Evolutionary conservation across 2,797 vertebrate species (phyloP).

Genomic region (Pseudotriccus pelzelni): DNA sequence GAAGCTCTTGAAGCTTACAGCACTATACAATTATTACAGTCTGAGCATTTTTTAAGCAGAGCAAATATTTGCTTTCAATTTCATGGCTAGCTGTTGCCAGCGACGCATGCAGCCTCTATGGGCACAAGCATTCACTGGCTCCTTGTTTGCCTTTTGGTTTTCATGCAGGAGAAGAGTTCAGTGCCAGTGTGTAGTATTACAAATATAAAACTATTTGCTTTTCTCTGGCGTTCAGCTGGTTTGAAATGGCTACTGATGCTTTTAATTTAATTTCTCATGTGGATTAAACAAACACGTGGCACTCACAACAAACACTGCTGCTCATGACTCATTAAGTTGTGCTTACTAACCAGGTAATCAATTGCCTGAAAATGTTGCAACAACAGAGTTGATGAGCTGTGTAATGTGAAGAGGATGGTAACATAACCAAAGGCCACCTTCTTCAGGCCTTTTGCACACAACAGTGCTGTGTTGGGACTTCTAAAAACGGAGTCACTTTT

Average conservation of each 20-base stretch:
- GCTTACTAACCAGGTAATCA: slow-evolving; percentile 57
- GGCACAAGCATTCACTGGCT: background rate
- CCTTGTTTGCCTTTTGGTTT: slow-evolving; percentile 54
- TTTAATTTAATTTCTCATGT: slow-evolving; percentile 22
- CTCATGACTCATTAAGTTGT: slow-evolving; percentile 47
- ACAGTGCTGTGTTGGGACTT: background rate
- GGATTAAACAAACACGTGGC: slow-evolving; percentile 19
- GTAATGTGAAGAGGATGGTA: background rate
- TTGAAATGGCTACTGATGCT: slow-evolving; percentile 31
- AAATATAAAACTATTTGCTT: slow-evolving; percentile 28
- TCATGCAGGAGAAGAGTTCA: background rate
- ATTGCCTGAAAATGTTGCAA: slow-evolving; percentile 25
- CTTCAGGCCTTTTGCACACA: background rate
- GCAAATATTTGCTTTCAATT: slow-evolving; percentile 68
- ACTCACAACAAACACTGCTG: slow-evolving; percentile 13
- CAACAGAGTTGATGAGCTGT: slow-evolving; percentile 42
- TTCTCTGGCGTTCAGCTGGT: slow-evolving; percentile 5
- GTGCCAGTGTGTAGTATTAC: background rate
- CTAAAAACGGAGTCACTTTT: background rate
- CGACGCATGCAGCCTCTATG: rapidly evolving
- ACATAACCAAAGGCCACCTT: background rate
- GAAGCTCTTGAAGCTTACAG: background rate
- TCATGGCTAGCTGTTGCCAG: background rate
- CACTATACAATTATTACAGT: background rate
- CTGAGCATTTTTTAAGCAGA: slow-evolving; percentile 35